A percentile compares a stretch with the other conserved stretches of the same genome.
These are phyloP conservation scores for Herpailurus yagouaroundi DNA, from an alignment of 2,113 vertebrate genomes.

Conservation along the genomic window DNA sequence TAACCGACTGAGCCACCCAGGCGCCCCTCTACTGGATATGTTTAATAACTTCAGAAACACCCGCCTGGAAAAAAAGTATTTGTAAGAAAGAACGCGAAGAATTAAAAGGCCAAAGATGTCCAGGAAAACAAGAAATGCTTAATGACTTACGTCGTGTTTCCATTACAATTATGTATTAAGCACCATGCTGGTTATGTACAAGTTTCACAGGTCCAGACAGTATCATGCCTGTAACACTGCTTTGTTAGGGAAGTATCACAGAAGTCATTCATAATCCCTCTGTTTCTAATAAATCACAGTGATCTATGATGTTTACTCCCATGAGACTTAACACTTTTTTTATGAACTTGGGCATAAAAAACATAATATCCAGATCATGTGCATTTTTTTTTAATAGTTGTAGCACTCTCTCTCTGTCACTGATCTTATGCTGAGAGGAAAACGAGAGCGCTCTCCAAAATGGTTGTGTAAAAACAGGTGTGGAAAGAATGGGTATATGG, in stretches of 20 bases:
- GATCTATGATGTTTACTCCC: neutral
- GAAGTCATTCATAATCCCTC: neutral
- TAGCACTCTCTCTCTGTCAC: neutral
- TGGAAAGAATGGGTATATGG: neutral
- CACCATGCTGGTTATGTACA: neutral
- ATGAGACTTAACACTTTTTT: neutral
- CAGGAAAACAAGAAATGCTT: neutral
- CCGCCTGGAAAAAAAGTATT: slow-evolving; percentile 8
- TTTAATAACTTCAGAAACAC: slow-evolving; percentile 36
- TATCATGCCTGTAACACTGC: neutral
- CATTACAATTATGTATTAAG: neutral
- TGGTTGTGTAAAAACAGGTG: neutral
- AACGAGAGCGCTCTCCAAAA: neutral
- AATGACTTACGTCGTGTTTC: neutral
- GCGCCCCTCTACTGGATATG: neutral
- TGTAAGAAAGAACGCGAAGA: neutral
- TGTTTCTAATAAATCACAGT: neutral
- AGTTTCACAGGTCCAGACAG: neutral
- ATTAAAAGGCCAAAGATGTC: neutral
- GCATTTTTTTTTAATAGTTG: neutral
- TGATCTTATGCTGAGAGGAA: neutral
- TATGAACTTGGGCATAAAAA: neutral
- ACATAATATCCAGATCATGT: neutral
- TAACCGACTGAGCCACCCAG: too few species aligned
- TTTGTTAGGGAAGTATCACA: too few species aligned